Evolutionary conservation across 2,113 vertebrate species (phyloP).

Genomic region (Megaceryle torquata): DNA sequence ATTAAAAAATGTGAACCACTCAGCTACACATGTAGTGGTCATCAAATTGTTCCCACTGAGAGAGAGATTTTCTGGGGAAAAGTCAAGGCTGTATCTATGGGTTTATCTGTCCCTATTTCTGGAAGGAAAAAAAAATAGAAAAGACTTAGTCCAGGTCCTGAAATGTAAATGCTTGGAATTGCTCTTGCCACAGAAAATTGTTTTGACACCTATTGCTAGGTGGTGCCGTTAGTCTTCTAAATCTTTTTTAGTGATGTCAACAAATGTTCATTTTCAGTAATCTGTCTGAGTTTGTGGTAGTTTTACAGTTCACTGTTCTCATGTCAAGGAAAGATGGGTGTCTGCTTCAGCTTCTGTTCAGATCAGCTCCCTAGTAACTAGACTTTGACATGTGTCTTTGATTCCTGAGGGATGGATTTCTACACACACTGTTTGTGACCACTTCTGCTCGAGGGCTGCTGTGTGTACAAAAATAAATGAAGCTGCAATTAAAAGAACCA

Average conservation of each 20-base stretch:
- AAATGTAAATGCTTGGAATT: neutral
- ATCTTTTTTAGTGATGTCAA: neutral
- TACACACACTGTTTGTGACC: neutral
- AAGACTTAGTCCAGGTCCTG: neutral
- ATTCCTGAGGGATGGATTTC: neutral
- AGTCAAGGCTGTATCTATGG: neutral
- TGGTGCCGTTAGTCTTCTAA: neutral
- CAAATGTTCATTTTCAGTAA: neutral
- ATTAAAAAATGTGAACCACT: neutral
- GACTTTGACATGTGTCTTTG: neutral
- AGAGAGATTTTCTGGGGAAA: neutral
- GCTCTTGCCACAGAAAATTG: neutral
- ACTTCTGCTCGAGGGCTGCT: neutral
- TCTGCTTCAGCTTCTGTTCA: neutral
- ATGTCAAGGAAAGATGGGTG: neutral
- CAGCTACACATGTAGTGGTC: neutral
- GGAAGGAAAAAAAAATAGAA: neutral
- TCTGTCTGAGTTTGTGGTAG: rapidly evolving
- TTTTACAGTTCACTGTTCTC: neutral
- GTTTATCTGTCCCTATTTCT: neutral
- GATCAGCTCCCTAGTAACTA: neutral
- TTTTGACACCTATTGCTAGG: neutral
- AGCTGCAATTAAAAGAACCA: constrained; percentile 13
- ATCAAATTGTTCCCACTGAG: neutral
- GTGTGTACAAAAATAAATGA: neutral